Conservation (phyloP, 2,888 invertebrate genomes). For the Copidosoma aretas region DNA sequence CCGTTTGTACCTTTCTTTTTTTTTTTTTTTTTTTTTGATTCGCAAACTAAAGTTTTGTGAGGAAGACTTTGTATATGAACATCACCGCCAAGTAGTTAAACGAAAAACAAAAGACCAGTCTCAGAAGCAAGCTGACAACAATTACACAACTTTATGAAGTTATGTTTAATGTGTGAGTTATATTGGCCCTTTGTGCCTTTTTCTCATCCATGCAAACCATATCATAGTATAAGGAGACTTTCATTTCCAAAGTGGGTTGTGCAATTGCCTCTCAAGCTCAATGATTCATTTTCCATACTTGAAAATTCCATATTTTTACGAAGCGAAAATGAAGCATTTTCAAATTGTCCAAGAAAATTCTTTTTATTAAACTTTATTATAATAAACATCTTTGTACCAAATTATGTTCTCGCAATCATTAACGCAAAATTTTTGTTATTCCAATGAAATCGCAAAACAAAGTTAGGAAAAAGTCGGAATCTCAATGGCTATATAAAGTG, state of each 20-base stretch:
- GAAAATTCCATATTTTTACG: constrained; percentile 39
- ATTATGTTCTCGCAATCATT: constrained; percentile 21
- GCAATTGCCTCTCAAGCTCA: constrained; percentile 34
- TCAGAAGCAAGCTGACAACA: constrained; percentile 50
- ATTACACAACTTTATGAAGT: constrained; percentile 39
- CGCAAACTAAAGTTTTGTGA: constrained; percentile 80
- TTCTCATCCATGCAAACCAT: constrained; percentile 26
- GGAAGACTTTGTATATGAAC: constrained; percentile 89
- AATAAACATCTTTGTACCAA: constrained; percentile 9
- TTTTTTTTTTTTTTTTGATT: constrained; percentile 64
- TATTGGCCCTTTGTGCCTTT: constrained; percentile 32
- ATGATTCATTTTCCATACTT: constrained; percentile 34
- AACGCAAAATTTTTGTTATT: too few relatives aligned
- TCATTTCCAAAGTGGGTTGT: constrained; percentile 48
- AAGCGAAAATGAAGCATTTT: constrained; percentile 36
- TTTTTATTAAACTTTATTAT: constrained; percentile 18
- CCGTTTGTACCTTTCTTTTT: constrained; percentile 1
- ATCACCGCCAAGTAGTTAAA: constrained; percentile 78
- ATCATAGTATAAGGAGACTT: constrained; percentile 46
- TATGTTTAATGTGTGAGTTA: constrained; percentile 11
- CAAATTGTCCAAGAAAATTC: constrained; percentile 24
- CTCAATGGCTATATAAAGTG: too few relatives aligned
- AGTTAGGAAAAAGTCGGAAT: too few relatives aligned
- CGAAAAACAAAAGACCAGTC: constrained; percentile 62
- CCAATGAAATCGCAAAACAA: too few relatives aligned